Conservation (phyloP, 2,888 invertebrate genomes). For the Taphrorychus bicolor region DNA sequence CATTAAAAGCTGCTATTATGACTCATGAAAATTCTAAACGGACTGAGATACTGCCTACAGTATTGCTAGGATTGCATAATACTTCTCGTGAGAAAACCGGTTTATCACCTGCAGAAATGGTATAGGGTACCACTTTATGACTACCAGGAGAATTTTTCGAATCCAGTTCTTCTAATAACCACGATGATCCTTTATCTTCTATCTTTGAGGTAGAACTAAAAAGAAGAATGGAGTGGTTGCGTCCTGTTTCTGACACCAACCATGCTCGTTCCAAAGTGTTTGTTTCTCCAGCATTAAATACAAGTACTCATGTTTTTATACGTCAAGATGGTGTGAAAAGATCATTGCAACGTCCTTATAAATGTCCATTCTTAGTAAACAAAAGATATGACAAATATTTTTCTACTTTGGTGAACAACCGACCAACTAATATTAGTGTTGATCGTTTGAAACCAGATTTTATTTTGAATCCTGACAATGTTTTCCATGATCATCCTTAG, state of each 20-base stretch:
- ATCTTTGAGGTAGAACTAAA: not conserved
- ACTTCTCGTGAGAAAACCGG: not conserved
- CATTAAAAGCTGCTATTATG: not conserved
- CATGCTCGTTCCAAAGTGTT: not conserved
- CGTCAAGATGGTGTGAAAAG: not conserved
- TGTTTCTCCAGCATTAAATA: not conserved
- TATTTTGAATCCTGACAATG: too few relatives aligned
- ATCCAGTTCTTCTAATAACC: not conserved
- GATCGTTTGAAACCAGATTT: too few relatives aligned
- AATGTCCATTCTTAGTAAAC: too few relatives aligned
- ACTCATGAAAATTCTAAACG: not conserved
- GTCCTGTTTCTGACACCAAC: not conserved
- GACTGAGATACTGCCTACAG: not conserved
- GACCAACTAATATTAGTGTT: too few relatives aligned
- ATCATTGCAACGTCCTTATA: not conserved
- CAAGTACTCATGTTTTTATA: conserved; percentile 2
- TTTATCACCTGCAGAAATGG: conserved; percentile 4
- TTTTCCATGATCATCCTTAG: too few relatives aligned
- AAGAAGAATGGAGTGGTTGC: not conserved
- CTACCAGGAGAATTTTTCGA: conserved; percentile 3
- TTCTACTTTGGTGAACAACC: too few relatives aligned
- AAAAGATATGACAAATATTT: too few relatives aligned
- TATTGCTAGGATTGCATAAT: not conserved
- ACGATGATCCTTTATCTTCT: not conserved
- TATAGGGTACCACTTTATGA: conserved; percentile 4